These are phyloP conservation scores for Silurus aristotelis DNA, from an alignment of 2,797 vertebrate species.

Conservation along the genomic window DNA sequence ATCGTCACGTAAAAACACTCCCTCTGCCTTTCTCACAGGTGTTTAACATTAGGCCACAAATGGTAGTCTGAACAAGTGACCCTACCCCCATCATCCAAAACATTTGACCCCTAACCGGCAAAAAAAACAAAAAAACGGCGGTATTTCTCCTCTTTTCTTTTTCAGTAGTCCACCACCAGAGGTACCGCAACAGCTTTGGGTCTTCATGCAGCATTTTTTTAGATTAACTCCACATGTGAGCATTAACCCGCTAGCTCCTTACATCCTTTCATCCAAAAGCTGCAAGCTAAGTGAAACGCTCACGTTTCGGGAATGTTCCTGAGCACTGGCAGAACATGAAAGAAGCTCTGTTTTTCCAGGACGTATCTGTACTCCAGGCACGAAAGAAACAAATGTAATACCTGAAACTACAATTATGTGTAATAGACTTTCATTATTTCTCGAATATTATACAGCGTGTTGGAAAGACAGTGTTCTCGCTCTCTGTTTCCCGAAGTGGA, in stretches of 20 bases:
- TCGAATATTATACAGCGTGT: background rate
- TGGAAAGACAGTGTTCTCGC: slow-evolving; percentile 3
- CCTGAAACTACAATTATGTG: slow-evolving; percentile 33
- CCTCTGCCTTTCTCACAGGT: slow-evolving; percentile 54
- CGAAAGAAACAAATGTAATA: slow-evolving; percentile 27
- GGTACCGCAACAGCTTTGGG: background rate
- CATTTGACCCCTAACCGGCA: slow-evolving; percentile 45
- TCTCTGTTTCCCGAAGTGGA: slow-evolving; percentile 19
- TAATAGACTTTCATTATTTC: slow-evolving; percentile 40
- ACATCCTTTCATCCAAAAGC: slow-evolving; percentile 24
- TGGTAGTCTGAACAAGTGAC: slow-evolving; percentile 35
- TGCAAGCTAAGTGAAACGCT: slow-evolving; percentile 27
- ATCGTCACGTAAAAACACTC: slow-evolving; percentile 47
- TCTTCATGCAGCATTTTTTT: slow-evolving; percentile 28
- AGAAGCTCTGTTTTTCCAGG: slow-evolving; percentile 17
- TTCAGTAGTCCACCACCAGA: background rate
- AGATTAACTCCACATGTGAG: slow-evolving; percentile 38
- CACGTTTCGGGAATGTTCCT: slow-evolving; percentile 10
- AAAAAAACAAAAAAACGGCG: background rate
- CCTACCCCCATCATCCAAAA: slow-evolving; percentile 30
- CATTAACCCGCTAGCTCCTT: slow-evolving; percentile 29
- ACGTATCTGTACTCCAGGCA: slow-evolving; percentile 9
- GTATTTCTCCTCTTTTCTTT: background rate
- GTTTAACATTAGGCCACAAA: slow-evolving; percentile 58
- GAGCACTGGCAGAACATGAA: slow-evolving; percentile 32